Base-by-base conservation (phyloP, 2,113 vertebrate genomes). In the Rhipidura dahli region DNA sequence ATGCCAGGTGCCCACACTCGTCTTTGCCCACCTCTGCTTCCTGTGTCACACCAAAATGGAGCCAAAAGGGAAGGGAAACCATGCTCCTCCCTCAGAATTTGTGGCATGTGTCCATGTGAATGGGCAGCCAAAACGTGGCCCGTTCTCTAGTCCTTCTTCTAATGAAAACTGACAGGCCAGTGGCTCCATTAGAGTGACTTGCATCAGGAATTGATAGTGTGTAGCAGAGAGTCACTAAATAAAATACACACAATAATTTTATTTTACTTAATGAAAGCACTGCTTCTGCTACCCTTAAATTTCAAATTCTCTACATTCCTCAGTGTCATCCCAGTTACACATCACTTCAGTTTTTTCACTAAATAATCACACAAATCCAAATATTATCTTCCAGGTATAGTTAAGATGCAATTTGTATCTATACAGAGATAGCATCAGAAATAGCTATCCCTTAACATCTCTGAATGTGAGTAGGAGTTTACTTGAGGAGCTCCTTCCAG, bases 261-360 rank as follows among this genome's bases (percentile, higher is more conserved):
- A 14, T 96, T 94, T 92, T 88, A 85, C 69, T 88, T 94, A 51
- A 75, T 91, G 61, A 64, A 95, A 95, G 44, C n/a, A 40, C 76
- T 92, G 81, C n/a, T 84, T 91, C 86, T 95, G 83, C 79, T 87
- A 94, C 71, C 79, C 93, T 96, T 95, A 91, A 89, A 72, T 92
- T 93, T 90, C 72, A 94, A 96, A 76, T 90, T 51, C 70, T 78
- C 24, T 70, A 28, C 33, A 79, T 51, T 63, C 72, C 76, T 94
- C 93, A 88, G 57, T 81, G 56, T 70, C 65, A 80, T 93, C 65
- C 83, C 87, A 79, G 61, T 72, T 93, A 95, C 61, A 65, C 6
- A 20, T 80, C 44, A 78, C 82, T 95, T 87, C 49, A 84, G 73
- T 40, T 66, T 96, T 97, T 94, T 85, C 92, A 97, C 54, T 69